Percentiles rank a stretch among this genome's conserved stretches.
Evolutionary conservation across 2,888 invertebrate species (phyloP).

Genomic region (Mythimna pallens): DNA sequence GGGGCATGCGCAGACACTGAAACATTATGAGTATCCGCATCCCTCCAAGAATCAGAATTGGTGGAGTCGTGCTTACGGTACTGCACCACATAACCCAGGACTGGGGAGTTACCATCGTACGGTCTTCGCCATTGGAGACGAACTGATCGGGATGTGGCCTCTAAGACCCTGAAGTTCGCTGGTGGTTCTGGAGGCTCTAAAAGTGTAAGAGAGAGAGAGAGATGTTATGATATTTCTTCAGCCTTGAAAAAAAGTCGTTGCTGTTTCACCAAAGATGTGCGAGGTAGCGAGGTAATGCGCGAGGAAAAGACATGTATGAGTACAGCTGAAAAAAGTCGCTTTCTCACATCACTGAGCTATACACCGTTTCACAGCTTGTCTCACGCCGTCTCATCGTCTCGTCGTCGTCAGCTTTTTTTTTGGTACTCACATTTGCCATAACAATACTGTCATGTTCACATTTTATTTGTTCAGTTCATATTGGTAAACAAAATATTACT

Average conservation of each 20-base stretch:
- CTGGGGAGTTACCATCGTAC: conserved; percentile 95
- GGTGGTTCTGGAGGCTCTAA: conserved; percentile 94
- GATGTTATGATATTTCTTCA: neutral
- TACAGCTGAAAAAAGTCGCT: too few species aligned
- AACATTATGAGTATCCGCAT: conserved; percentile 90
- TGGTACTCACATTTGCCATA: too few species aligned
- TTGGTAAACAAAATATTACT: too few species aligned
- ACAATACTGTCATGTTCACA: too few species aligned
- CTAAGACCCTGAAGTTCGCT: conserved; percentile 91
- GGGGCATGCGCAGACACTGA: conserved; percentile 82
- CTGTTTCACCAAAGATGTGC: too few species aligned
- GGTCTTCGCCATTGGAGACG: conserved; percentile 93
- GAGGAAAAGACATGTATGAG: too few species aligned
- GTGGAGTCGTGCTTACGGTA: conserved; percentile 91
- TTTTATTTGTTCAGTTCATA: too few species aligned
- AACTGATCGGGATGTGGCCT: conserved; percentile 92
- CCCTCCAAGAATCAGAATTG: conserved; percentile 90
- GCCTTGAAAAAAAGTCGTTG: neutral
- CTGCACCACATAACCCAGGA: conserved; percentile 94
- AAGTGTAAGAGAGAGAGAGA: conserved; percentile 23
- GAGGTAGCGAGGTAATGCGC: too few species aligned
- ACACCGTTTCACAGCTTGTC: too few species aligned
- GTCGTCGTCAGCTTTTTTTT: too few species aligned
- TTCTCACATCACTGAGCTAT: too few species aligned
- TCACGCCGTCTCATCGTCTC: too few species aligned